phyloP scores from a whole-genome alignment of 2,113 vertebrate genomes.

The Pedionomus torquatus region DNA sequence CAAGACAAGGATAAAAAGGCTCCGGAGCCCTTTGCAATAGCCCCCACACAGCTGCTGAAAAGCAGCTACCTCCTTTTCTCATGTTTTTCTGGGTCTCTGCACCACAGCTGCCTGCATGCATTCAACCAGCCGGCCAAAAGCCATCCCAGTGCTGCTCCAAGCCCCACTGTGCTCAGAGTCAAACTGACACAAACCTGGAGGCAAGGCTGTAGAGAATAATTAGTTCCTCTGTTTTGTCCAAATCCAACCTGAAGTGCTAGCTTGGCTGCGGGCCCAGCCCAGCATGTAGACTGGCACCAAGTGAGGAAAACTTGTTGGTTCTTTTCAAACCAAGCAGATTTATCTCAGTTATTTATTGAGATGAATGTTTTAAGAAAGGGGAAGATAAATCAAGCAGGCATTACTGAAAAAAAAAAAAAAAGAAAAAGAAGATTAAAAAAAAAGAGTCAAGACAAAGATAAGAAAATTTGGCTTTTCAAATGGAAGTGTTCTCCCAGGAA shows the following conservation, averaged over 20 bases:
- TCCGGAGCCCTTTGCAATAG: not conserved
- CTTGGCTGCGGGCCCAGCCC: not conserved
- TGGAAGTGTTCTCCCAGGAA: not conserved
- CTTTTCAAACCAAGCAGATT: not conserved
- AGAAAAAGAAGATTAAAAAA: not conserved
- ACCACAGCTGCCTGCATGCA: not conserved
- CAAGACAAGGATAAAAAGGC: not conserved
- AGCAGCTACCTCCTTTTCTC: not conserved
- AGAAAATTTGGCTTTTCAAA: not conserved
- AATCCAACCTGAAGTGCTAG: not conserved
- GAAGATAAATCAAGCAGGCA: not conserved
- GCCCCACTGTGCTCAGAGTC: not conserved
- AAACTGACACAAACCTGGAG: not conserved
- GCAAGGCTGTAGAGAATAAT: not conserved
- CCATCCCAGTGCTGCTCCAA: fast-evolving
- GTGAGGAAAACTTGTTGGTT: not conserved
- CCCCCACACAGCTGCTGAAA: not conserved
- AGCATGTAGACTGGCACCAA: not conserved
- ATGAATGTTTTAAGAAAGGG: not conserved
- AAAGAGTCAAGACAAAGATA: not conserved
- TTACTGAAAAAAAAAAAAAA: not conserved
- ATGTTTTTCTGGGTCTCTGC: not conserved
- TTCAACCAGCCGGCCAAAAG: not conserved
- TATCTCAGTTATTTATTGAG: not conserved
- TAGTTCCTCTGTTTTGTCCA: not conserved